Conservation (phyloP, 2,797 vertebrate species). For the Dendrocincla tyrannina region DNA sequence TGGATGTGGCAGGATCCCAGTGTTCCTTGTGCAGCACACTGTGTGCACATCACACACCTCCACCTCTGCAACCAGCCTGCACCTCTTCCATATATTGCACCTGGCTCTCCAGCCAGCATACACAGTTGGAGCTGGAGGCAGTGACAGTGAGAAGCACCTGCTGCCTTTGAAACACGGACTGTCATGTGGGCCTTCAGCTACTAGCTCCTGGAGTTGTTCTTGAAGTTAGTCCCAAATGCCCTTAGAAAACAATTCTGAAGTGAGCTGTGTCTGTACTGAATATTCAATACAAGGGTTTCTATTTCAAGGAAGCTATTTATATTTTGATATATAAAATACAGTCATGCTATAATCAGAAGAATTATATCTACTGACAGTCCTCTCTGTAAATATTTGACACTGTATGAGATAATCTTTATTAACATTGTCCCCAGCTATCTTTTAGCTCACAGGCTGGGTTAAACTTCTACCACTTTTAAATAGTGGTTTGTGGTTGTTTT, state of each 20-base stretch:
- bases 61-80: fast-evolving
- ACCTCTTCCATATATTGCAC: fast-evolving
- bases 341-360: background rate
- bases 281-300: background rate
- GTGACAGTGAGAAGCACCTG: background rate
- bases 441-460: background rate
- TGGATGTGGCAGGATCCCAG: background rate
- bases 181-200: background rate
- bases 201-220: background rate
- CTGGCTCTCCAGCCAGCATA: background rate
- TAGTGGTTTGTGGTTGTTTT: background rate
- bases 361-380: background rate
- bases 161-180: background rate
- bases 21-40: background rate
- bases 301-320: conserved; percentile 6
- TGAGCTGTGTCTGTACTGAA: background rate
- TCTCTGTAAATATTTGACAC: background rate
- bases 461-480: background rate
- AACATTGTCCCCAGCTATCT: background rate
- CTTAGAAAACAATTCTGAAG: background rate
- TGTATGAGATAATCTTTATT: background rate
- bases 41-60: fast-evolving
- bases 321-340: background rate
- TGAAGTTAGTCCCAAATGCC: background rate
- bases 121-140: fast-evolving